These are phyloP conservation scores for Rhabdornis inornatus DNA, from an alignment of 2,113 vertebrate species.

Conservation along the genomic window DNA sequence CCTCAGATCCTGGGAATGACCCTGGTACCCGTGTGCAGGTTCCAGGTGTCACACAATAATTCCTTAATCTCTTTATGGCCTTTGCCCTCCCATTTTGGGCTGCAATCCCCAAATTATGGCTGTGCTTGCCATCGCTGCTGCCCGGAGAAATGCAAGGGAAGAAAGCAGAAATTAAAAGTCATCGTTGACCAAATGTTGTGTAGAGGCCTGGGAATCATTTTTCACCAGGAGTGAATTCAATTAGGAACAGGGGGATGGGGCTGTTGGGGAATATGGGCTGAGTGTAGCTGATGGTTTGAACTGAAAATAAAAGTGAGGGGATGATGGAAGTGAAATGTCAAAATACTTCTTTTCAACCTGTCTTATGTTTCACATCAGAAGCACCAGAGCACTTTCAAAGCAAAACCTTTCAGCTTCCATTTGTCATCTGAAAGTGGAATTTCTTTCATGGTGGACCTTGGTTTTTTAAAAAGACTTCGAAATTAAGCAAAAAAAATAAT, in stretches of 20 bases:
- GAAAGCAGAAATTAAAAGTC: background rate
- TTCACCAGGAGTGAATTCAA: background rate
- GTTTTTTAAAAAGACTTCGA: background rate
- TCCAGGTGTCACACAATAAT: fast-evolving
- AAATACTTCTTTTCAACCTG: slow-evolving; percentile 35
- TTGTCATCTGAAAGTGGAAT: background rate
- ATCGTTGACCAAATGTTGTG: background rate
- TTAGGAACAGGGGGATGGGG: background rate
- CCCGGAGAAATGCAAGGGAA: background rate
- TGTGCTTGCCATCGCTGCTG: background rate
- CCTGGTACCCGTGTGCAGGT: fast-evolving
- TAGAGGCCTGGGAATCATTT: background rate
- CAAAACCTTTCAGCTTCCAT: slow-evolving; percentile 15
- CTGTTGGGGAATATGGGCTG: background rate
- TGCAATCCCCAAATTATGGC: background rate
- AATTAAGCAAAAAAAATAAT: background rate
- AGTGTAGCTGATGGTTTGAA: background rate
- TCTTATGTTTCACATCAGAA: slow-evolving; percentile 33
- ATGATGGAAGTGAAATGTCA: slow-evolving; percentile 49
- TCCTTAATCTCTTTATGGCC: no score
- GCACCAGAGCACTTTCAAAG: slow-evolving; percentile 15
- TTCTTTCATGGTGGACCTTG: background rate
- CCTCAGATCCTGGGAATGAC: background rate
- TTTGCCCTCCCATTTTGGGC: background rate
- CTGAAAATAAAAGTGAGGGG: background rate